Conservation (phyloP, 2,113 vertebrate genomes). For the Forbesichthys papilliferus region DNA sequence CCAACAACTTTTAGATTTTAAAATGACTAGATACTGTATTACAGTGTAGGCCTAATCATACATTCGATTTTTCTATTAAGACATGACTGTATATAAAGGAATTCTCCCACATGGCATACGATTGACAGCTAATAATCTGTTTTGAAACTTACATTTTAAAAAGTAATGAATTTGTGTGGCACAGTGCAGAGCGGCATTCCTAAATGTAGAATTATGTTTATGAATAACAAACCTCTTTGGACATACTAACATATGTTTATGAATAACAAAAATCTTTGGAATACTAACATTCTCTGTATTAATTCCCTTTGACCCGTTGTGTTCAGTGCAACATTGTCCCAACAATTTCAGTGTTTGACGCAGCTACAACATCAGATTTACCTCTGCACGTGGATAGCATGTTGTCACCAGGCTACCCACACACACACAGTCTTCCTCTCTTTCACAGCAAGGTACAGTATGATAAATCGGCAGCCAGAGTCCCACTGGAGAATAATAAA, state of each 20-base stretch:
- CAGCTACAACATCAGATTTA: conserved; percentile 8
- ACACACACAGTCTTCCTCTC: conserved; percentile 34
- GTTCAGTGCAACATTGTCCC: conserved; percentile 47
- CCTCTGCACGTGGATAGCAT: conserved; percentile 48
- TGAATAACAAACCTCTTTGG: conserved; percentile 1
- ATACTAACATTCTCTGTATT: conserved; percentile 14
- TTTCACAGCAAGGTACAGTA: conserved; percentile 37
- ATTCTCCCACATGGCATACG: neutral
- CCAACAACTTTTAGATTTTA: conserved; percentile 22
- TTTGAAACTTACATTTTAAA: neutral
- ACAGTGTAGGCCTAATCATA: too few relatives aligned
- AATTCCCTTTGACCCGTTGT: conserved; percentile 22
- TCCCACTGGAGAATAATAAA: conserved; percentile 65
- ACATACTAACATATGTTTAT: neutral
- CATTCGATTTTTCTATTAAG: too few relatives aligned
- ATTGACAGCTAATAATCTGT: neutral
- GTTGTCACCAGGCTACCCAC: conserved; percentile 64
- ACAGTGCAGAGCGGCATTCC: neutral
- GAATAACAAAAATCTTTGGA: conserved; percentile 3
- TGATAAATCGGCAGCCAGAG: conserved; percentile 70
- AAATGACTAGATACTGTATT: neutral
- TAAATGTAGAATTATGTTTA: neutral
- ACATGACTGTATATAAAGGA: too few relatives aligned
- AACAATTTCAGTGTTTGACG: conserved; percentile 40
- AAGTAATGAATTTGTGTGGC: neutral